Evolutionary conservation across 2,113 vertebrate genomes (phyloP).

Genomic region (Capreolus pygargus): DNA sequence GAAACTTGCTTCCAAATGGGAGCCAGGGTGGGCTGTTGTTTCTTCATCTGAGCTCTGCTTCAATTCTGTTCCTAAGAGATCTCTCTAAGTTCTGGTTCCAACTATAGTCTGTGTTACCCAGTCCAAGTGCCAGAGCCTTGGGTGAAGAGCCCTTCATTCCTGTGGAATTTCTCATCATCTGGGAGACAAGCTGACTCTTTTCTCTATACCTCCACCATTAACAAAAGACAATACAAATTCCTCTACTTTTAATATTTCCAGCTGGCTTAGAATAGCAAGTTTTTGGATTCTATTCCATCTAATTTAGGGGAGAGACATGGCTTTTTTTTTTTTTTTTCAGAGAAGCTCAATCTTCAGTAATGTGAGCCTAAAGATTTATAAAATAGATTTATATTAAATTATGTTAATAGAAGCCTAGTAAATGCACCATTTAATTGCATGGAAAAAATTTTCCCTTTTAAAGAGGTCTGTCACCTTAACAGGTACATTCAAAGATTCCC

Average conservation of each 20-base stretch:
- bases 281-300: slow-evolving; percentile 61
- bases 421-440: slow-evolving; percentile 72
- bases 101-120: not conserved
- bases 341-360: slow-evolving; percentile 69
- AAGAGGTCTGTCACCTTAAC: slow-evolving; percentile 76
- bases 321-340: not conserved
- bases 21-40: not conserved
- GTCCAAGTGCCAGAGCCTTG: not conserved
- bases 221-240: slow-evolving; percentile 52
- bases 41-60: not conserved
- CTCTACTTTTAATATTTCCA: slow-evolving; percentile 48
- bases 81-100: not conserved
- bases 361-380: slow-evolving; percentile 75
- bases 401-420: slow-evolving; percentile 73
- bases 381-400: slow-evolving; percentile 79
- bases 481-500: slow-evolving; percentile 73
- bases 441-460: slow-evolving; percentile 65
- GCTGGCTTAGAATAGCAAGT: slow-evolving; percentile 49
- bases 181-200: not conserved
- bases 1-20: not conserved
- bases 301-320: slow-evolving; percentile 51
- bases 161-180: not conserved
- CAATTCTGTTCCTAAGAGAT: not conserved
- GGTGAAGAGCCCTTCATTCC: not conserved
- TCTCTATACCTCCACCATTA: not conserved